Evolutionary conservation across 2,888 invertebrate species (phyloP), one percentile per base, ranked within the genome.

Genomic region (Pammene fasciana): DNA sequence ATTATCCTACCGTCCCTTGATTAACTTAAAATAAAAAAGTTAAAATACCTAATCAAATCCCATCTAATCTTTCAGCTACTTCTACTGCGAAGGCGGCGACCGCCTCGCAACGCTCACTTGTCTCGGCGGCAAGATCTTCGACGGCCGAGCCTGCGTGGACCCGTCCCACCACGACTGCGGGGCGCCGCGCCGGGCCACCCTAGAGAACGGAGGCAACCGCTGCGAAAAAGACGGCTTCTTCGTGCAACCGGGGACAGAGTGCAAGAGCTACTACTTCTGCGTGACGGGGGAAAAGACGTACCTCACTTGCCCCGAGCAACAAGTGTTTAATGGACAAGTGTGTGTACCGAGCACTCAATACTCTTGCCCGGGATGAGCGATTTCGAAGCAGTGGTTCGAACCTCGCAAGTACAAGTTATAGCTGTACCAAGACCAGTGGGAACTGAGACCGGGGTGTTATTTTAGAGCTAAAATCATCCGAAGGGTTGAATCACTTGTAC

Each of bases 241-340:
- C 85, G 84, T 91, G 9, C 93, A 94, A 75, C 85, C 86, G 45
- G 87, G 89, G 0, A 89, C 93, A 0, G 85, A 86, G 5, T 94
- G 94, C 81, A 86, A 84, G 52, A 87, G 86, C 9, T 95, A 94
- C 82, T 94, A 92, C 81, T 93, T 93, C 82, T 95, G 94, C 77
- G 92, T 94, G 14, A 87, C 88, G 67, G 94, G 94, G 0, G 81
- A 82, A 13, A 85, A 93, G 71, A 94, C 94, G 0, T 85, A 87
- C 68, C 87, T 94, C 2, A 83, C 86, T 14, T 94, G 94, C 73
- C 86, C 89, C 0, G 67, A 68, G 0, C 87, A 85, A 4, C 89
- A 93, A 71, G 76, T 93, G n/a, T 94, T 94, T 79, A 94, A 94
- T 75, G 94, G 94, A 0, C 93, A 94, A 75, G 81, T 93, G 54